phyloP scores from a whole-genome alignment of 2,888 invertebrate species.

The Caenorhabditis wallacei region DNA sequence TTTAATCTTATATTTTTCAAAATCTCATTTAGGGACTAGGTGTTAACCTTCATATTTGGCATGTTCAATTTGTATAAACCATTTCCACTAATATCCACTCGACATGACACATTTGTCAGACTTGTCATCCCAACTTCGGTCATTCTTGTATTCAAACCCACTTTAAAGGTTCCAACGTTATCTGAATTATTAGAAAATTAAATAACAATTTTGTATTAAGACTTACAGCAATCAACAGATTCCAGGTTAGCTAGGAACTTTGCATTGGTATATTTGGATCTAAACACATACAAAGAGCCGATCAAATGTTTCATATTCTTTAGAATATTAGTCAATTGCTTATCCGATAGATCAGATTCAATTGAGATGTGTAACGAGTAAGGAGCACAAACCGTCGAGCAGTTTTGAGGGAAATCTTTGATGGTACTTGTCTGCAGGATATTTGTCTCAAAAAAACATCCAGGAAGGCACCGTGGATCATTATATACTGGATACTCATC shows the following conservation, averaged over 20 bases:
- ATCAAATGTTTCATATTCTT: neutral
- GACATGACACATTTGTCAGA: neutral
- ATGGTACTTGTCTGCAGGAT: neutral
- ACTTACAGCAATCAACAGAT: neutral
- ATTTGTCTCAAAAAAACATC: neutral
- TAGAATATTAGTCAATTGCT: neutral
- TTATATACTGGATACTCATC: neutral
- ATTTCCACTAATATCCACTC: neutral
- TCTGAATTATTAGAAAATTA: neutral
- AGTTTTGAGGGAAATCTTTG: neutral
- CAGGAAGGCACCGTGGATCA: neutral
- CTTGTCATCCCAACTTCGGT: neutral
- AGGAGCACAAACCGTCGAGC: neutral
- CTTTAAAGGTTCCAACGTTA: neutral
- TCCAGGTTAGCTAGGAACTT: neutral
- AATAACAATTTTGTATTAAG: neutral
- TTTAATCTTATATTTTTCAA: neutral
- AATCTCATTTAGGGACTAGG: neutral
- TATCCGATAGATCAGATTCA: neutral
- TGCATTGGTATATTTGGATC: neutral
- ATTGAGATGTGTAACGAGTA: neutral
- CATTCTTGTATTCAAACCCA: neutral
- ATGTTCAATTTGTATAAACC: neutral
- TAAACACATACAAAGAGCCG: neutral
- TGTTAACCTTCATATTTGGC: neutral